Evolutionary conservation across 1,140 invertebrate genomes (phyloP), one percentile per base, ranked within the genome.

Genomic region (Hypsibius dujardini): DNA sequence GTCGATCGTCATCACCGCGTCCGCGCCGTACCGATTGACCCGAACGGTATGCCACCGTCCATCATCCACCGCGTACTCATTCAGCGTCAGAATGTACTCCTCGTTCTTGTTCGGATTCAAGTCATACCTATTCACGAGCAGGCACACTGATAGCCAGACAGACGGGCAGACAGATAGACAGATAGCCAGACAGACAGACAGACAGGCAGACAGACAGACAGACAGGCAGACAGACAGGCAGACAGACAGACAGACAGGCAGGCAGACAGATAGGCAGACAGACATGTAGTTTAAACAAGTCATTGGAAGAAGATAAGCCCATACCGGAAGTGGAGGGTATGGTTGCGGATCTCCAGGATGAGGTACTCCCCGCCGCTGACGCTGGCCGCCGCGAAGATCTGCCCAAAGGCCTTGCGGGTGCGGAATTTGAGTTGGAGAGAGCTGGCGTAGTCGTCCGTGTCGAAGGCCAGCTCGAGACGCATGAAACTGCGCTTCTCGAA

Each of bases 31-130:
- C 15, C 56, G 59, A 46, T 76, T 72, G 69, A 80, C 72, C 45
- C 88, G 85, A 0, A 92, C 91, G 3, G 89, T 90, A 78, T 98
- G 95, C 94, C 94, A 97, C 76, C 95, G 91, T 12, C 95, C 95
- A 80, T 98, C 92, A 77, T 93, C 90, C 1, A 95, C 92, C 1
- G 87, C 84, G 15, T 14, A 67, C 3, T 67, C 62, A 14, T 42
- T 47, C 70, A 70, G n/a, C 7, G 47, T 70, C 46, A 70, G 40
- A 70, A 70, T 70, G n/a, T 47, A 70, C 47, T 70, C 62, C 62
- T 73, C 73, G 59, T 70, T 70, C 40, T 70, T 60, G n/a, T 47
- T 70, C 7, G 70, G 46, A 46, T 70, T 70, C 70, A 60, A 47
- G 50, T 70, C 50, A 28, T 70, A 47, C n/a, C n/a, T n/a, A n/a